These are phyloP conservation scores for Aphaenogaster floridana DNA, from an alignment of 1,140 invertebrate species.

Conservation along the genomic window DNA sequence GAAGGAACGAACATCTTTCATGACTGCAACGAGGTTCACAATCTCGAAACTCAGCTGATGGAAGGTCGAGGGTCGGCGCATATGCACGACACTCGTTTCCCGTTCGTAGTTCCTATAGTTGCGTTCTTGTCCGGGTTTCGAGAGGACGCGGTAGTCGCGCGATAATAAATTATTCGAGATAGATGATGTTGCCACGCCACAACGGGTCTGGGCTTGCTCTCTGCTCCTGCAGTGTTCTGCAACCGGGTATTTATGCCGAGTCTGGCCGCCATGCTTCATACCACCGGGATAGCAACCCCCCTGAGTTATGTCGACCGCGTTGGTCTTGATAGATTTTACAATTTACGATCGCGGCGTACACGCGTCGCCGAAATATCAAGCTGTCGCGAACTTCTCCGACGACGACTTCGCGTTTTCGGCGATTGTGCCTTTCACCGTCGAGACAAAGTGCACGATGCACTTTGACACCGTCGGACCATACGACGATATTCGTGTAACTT, in stretches of 20 bases:
- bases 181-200: slow-evolving; percentile 87
- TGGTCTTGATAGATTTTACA: slow-evolving; percentile 88
- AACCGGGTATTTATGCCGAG: slow-evolving; percentile 86
- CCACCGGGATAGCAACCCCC: slow-evolving; percentile 80
- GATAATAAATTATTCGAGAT: slow-evolving; percentile 87
- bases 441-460: neutral
- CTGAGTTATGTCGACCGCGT: slow-evolving; percentile 87
- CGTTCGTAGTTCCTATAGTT: slow-evolving; percentile 81
- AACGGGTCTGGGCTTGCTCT: slow-evolving; percentile 79
- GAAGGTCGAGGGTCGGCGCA: slow-evolving; percentile 56
- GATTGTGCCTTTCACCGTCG: slow-evolving; percentile 27
- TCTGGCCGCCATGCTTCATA: slow-evolving; percentile 87
- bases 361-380: slow-evolving; percentile 76
- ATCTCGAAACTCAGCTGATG: slow-evolving; percentile 30
- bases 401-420: slow-evolving; percentile 62
- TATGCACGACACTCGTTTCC: slow-evolving; percentile 77
- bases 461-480: slow-evolving; percentile 26
- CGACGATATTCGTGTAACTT: slow-evolving; percentile 27
- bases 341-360: slow-evolving; percentile 83
- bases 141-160: slow-evolving; percentile 82
- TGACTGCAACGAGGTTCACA: neutral
- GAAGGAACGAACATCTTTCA: neutral
- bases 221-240: slow-evolving; percentile 83
- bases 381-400: slow-evolving; percentile 61
- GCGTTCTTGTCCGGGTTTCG: slow-evolving; percentile 85